phyloP scores from a whole-genome alignment of 1,140 invertebrate genomes.

The Hyles vespertilio region DNA sequence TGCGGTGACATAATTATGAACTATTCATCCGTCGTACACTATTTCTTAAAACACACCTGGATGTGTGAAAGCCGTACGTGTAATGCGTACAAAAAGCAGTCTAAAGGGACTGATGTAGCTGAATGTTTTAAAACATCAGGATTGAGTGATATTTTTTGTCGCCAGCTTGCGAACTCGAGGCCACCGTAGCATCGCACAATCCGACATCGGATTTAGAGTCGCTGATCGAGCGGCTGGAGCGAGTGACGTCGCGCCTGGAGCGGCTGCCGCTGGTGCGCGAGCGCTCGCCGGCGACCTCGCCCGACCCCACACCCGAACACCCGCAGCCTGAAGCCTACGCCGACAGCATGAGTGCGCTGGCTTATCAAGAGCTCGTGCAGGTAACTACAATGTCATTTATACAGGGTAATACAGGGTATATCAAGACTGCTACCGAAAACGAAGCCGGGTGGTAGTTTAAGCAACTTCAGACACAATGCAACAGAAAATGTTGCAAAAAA shows the following conservation, averaged over 20 bases:
- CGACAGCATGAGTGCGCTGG: conserved; percentile 83
- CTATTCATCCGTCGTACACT: too few species aligned
- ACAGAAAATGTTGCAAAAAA: too few species aligned
- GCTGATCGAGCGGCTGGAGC: conserved; percentile 84
- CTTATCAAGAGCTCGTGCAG: conserved; percentile 85
- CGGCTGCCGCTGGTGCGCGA: conserved; percentile 59
- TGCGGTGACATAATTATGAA: too few species aligned
- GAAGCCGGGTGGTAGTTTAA: too few species aligned
- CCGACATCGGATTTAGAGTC: conserved; percentile 78
- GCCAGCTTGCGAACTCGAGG: conserved; percentile 68
- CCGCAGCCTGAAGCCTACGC: conserved; percentile 16
- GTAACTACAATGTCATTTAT: conserved; percentile 29
- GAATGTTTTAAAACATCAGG: too few species aligned
- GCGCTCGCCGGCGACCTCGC: conserved; percentile 55
- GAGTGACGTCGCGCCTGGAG: conserved; percentile 84
- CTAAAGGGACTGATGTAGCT: too few species aligned
- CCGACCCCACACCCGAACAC: conserved; percentile 26
- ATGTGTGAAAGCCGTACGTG: too few species aligned
- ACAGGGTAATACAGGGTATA: too few species aligned
- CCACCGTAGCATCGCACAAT: conserved; percentile 44
- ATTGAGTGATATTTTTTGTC: conserved; percentile 12
- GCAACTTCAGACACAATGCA: too few species aligned
- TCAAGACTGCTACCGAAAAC: too few species aligned
- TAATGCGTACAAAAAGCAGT: too few species aligned
- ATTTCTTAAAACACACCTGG: too few species aligned